Evolutionary conservation across 2,113 vertebrate species (phyloP).

Genomic region (Craseonycteris thonglongyai): DNA sequence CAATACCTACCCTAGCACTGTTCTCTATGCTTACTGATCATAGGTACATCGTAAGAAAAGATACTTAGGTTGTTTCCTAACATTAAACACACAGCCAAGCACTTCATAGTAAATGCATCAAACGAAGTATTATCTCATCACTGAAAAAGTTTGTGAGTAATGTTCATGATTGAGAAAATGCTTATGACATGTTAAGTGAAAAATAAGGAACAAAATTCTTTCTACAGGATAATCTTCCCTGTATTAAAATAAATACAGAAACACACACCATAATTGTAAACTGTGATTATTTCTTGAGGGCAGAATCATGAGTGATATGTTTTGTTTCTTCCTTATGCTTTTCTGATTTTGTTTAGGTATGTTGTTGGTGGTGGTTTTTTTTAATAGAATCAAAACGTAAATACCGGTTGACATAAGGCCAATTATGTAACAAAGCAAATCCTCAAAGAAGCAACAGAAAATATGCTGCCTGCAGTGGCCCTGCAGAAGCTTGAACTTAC

Average conservation of each 20-base stretch:
- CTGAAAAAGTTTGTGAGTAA: neutral
- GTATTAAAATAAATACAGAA: neutral
- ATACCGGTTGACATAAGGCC: neutral
- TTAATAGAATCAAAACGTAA: neutral
- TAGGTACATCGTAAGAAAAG: neutral
- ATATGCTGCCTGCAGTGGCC: neutral
- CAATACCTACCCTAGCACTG: neutral
- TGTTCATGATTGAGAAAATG: neutral
- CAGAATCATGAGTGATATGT: neutral
- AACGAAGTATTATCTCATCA: neutral
- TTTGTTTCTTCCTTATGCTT: neutral
- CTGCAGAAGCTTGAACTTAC: neutral
- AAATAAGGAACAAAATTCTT: neutral
- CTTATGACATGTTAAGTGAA: neutral
- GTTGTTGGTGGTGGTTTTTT: neutral
- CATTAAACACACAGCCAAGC: neutral
- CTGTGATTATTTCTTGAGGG: neutral
- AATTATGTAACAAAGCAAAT: slow-evolving; percentile 20
- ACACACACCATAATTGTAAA: neutral
- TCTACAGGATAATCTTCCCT: neutral
- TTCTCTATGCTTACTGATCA: neutral
- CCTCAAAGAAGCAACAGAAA: neutral
- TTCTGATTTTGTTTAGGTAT: neutral
- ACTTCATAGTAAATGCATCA: neutral
- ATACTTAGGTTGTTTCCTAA: neutral